Conservation (phyloP, 2,797 vertebrate genomes). For the Semotilus atromaculatus region DNA sequence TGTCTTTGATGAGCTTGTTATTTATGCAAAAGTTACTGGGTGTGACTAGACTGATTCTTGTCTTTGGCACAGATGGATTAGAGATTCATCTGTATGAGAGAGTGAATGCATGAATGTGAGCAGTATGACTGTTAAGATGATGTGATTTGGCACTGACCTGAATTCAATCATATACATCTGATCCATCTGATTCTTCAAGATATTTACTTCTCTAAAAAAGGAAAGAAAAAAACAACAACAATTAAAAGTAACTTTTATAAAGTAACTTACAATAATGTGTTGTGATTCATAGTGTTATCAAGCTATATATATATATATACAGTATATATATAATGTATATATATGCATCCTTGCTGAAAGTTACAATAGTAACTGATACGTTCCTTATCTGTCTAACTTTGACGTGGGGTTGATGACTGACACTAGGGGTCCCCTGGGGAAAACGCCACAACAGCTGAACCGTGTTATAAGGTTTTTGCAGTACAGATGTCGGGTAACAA, state of each 20-base stretch:
- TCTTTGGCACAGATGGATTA: not conserved
- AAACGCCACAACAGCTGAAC: not conserved
- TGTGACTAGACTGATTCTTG: constrained; percentile 3
- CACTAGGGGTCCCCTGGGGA: not conserved
- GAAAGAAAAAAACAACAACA: constrained; percentile 2
- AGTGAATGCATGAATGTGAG: constrained; percentile 21
- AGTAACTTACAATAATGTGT: not conserved
- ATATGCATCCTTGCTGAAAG: too few relatives aligned
- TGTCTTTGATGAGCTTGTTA: constrained; percentile 27
- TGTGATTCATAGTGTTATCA: constrained; percentile 13
- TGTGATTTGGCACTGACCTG: constrained; percentile 50
- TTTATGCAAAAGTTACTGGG: constrained; percentile 11
- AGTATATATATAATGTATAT: too few relatives aligned
- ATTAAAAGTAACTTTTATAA: constrained; percentile 14
- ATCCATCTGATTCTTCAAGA: constrained; percentile 28
- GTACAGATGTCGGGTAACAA: not conserved
- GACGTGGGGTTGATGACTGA: not conserved
- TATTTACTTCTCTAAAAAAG: constrained; percentile 14
- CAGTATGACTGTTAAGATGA: not conserved
- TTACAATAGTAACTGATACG: too few relatives aligned
- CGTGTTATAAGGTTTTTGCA: not conserved
- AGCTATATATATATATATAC: too few relatives aligned
- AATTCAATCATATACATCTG: constrained; percentile 24
- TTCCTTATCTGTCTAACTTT: not conserved
- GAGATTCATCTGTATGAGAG: not conserved